Evolutionary conservation across 1,140 invertebrate genomes (phyloP).

Genomic region (Zaprionus taronus): DNA sequence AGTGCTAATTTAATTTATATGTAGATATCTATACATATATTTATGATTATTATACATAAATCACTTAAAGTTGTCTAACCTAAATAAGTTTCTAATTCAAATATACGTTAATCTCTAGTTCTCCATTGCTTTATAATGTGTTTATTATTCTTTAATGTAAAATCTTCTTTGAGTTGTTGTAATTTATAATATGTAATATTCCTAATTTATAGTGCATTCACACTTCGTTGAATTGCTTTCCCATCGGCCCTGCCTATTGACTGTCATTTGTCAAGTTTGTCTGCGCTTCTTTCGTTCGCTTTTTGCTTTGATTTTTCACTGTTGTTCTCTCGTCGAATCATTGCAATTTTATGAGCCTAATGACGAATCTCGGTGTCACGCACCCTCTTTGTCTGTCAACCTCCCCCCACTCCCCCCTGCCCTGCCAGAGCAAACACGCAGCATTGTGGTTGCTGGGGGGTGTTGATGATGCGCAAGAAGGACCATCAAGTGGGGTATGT

Average conservation of each 20-base stretch:
- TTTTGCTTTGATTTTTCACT: slow-evolving; percentile 19
- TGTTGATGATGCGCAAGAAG: background rate
- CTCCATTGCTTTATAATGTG: too few relatives aligned
- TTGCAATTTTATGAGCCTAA: slow-evolving; percentile 73
- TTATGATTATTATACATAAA: too few relatives aligned
- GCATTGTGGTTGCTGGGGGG: background rate
- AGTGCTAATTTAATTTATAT: too few relatives aligned
- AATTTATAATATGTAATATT: background rate
- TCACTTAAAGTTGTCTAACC: too few relatives aligned
- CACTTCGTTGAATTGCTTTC: background rate
- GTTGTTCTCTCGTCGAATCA: slow-evolving; percentile 53
- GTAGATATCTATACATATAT: too few relatives aligned
- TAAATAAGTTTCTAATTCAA: too few relatives aligned
- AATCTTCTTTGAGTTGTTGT: background rate
- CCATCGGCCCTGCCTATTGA: background rate
- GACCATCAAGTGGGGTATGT: background rate
- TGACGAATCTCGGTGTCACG: slow-evolving; percentile 62
- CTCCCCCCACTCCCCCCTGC: background rate
- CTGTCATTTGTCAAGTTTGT: slow-evolving; percentile 54
- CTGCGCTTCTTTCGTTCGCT: slow-evolving; percentile 2
- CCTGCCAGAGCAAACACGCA: background rate
- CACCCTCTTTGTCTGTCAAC: slow-evolving; percentile 17
- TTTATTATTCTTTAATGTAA: background rate
- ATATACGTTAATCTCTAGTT: too few relatives aligned
- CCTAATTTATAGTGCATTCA: slow-evolving; percentile 16